A percentile compares a stretch with the other conserved stretches of the same genome.
phyloP scores from a whole-genome alignment of 2,888 invertebrate species.

The Petrolisthes cinctipes region DNA sequence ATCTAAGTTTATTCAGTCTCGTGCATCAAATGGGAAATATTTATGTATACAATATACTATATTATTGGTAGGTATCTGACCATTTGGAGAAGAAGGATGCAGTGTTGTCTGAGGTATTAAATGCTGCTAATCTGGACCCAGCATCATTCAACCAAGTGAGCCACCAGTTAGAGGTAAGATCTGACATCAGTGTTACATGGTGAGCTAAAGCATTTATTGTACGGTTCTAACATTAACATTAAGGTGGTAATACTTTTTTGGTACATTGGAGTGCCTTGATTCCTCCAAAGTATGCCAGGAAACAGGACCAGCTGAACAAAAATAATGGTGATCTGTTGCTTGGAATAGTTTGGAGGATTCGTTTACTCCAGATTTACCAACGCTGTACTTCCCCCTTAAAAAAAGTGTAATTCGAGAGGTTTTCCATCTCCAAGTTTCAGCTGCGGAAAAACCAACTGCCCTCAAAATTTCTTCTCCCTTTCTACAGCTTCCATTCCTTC shows the following conservation, averaged over 20 bases:
- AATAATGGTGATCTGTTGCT: no score
- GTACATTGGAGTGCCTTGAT: no score
- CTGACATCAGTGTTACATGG: background rate
- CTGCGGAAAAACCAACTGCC: no score
- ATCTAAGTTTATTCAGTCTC: background rate
- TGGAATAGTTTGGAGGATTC: no score
- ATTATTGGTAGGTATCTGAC: slow-evolving; percentile 65
- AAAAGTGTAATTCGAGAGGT: background rate
- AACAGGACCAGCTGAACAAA: no score
- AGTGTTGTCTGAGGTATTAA: slow-evolving; percentile 73
- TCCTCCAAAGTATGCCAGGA: no score
- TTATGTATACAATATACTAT: background rate
- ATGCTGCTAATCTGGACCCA: slow-evolving; percentile 75
- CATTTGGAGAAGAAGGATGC: slow-evolving; percentile 65
- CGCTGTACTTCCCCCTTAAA: no score
- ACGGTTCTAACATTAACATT: background rate
- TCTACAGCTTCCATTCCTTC: no score
- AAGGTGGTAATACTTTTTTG: no score
- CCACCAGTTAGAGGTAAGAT: slow-evolving; percentile 74
- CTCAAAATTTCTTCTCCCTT: no score
- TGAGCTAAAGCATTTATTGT: background rate
- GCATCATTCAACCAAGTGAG: slow-evolving; percentile 73
- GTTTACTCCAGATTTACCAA: no score
- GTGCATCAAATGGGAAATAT: background rate
- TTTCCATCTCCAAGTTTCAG: no score